Evolutionary conservation across 2,888 invertebrate species (phyloP).

Genomic region (Diaperis boleti): DNA sequence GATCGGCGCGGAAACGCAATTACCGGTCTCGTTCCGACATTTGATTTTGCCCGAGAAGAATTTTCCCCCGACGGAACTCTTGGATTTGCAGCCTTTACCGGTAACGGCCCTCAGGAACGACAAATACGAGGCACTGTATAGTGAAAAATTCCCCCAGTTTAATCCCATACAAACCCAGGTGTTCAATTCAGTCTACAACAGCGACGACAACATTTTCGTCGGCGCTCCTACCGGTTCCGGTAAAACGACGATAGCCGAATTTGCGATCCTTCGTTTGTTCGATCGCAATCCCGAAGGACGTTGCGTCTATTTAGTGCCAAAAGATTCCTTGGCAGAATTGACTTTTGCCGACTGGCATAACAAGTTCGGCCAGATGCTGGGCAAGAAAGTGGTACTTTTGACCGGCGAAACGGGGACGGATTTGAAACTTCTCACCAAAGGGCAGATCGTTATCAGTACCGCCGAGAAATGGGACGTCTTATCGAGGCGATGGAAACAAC

Average conservation of each 20-base stretch:
- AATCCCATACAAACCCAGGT: conserved; percentile 99
- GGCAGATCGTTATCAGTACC: conserved; percentile 96
- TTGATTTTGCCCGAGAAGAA: conserved; percentile 98
- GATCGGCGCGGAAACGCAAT: conserved; percentile 95
- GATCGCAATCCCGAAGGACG: conserved; percentile 81
- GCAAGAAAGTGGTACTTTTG: conserved; percentile 88
- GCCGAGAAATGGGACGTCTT: conserved; percentile 99
- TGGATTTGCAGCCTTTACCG: conserved; percentile 97
- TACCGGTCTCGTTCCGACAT: conserved; percentile 98
- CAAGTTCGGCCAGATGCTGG: conserved; percentile 85
- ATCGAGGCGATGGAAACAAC: conserved; percentile 98
- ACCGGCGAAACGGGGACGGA: conserved; percentile 99
- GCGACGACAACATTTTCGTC: conserved; percentile 97
- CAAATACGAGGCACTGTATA: conserved; percentile 87
- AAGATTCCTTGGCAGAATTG: conserved; percentile 90
- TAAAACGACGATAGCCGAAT: conserved; percentile 96
- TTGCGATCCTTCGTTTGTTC: conserved; percentile 91
- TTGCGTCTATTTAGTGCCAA: conserved; percentile 94
- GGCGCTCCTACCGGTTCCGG: conserved; percentile 93
- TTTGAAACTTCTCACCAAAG: conserved; percentile 90
- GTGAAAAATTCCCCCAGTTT: conserved; percentile 90
- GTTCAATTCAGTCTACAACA: conserved; percentile 98
- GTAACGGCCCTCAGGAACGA: conserved; percentile 91
- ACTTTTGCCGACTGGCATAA: conserved; percentile 92
- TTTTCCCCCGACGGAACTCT: conserved; percentile 95